A percentile compares a stretch with the other conserved stretches of the same genome.
Conservation (phyloP, 2,797 vertebrate genomes). For the Dallia pectoralis region DNA sequence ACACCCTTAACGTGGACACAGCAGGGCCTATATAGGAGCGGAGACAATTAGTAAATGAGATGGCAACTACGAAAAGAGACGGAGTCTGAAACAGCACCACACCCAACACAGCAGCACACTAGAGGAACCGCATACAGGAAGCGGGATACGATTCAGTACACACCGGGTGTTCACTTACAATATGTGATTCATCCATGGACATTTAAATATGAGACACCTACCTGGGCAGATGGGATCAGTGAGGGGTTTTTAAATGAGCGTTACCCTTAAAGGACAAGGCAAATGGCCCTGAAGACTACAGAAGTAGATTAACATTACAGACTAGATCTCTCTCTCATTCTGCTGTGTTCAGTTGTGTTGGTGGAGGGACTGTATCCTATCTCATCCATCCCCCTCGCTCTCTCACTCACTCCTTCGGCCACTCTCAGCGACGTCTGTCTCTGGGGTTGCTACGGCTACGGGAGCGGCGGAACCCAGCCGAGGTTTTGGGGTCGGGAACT, state of each 20-base stretch:
- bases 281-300: not conserved
- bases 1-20: not conserved
- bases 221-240: not conserved
- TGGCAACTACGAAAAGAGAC: not conserved
- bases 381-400: not conserved
- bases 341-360: not conserved
- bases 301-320: not conserved
- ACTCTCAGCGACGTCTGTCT: slow-evolving; percentile 78
- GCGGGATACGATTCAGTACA: not conserved
- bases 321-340: not conserved
- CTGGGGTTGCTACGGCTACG: slow-evolving; percentile 86
- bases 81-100: not conserved
- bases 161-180: not conserved
- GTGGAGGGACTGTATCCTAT: not conserved
- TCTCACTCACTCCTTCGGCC: slow-evolving; percentile 20
- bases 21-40: not conserved
- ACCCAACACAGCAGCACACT: not conserved
- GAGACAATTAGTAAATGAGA: not conserved
- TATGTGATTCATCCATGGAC: not conserved
- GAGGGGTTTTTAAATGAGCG: not conserved
- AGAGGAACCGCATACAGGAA: not conserved
- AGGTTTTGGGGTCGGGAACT: slow-evolving; percentile 60
- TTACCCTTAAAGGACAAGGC: not conserved
- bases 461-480: slow-evolving; percentile 67
- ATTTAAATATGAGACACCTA: not conserved